Percentiles rank a stretch among this genome's conserved stretches.
Conservation (phyloP, 2,888 invertebrate genomes). For the Erebia aethiops region DNA sequence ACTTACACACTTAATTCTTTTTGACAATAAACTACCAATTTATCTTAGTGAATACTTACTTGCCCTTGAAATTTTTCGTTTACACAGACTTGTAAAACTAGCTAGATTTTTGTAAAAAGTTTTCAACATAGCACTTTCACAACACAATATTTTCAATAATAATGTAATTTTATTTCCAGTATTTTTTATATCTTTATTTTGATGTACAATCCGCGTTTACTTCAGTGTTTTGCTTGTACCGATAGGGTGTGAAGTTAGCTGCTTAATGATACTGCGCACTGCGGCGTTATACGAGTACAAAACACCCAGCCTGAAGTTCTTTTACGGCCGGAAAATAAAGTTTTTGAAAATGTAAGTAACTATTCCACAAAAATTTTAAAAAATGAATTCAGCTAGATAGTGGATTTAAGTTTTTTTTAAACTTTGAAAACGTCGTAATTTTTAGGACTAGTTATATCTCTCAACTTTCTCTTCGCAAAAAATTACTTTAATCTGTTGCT, state of each 20-base stretch:
- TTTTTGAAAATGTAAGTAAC: constrained; percentile 17
- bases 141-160: constrained; percentile 1
- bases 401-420: too few relatives aligned
- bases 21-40: background rate
- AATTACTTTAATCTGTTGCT: too few relatives aligned
- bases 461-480: too few relatives aligned
- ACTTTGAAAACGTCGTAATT: too few relatives aligned
- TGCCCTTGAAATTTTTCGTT: background rate
- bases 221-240: constrained; percentile 42
- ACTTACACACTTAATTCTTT: background rate
- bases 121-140: background rate
- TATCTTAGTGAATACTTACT: background rate
- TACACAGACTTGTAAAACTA: background rate
- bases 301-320: constrained; percentile 53
- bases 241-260: constrained; percentile 44
- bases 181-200: constrained; percentile 20
- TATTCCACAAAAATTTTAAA: background rate
- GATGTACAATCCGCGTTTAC: constrained; percentile 26
- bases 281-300: constrained; percentile 45
- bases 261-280: constrained; percentile 43
- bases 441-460: too few relatives aligned
- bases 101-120: background rate
- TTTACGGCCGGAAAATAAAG: constrained; percentile 25
- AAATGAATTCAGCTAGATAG: too few relatives aligned
- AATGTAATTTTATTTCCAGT: constrained; percentile 6